Base-by-base conservation (phyloP, 2,113 vertebrate species). In the Nothocercus julius region DNA sequence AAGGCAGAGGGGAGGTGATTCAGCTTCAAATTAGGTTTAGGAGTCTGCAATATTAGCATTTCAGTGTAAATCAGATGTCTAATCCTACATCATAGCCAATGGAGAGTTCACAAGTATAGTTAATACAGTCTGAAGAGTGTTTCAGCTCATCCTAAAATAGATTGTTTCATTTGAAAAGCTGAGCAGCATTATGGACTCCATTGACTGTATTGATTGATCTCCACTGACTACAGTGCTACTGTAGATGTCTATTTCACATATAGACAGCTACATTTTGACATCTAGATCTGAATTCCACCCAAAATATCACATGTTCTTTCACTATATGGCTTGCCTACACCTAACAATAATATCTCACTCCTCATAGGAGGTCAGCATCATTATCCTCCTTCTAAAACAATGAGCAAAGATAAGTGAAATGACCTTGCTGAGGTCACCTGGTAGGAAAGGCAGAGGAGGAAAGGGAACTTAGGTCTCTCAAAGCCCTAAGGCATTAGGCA, bases 381-480 rank as follows among this genome's bases (percentile, higher is more conserved):
- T 76, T 25, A 92, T 7, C 24, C 38, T 61, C 6, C 3, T 62
- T 49, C 30, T 28, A 63, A 4, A 2, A 25, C 8, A 47, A 59
- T 30, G 5, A 87, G 18, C 13, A 75, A 64, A 82, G 25, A 11
- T 30, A 85, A 66, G 24, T 36, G 21, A 88, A 88, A 88, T 34
- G 1, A 67, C 7, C 8, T 81, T 51, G 28, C 21, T 8, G 18
- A 67, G 30, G 21, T 67, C n/a, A 59, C 16, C 4, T 1, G 0
- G 14, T 47, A 36, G 42, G 36, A 66, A 80, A 30, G 11, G 15
- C 44, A 54, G 38, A 69, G 44, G 15, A 67, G 3, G 14, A 69
- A 59, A 70, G 61, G 36, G 17, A 93, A 78, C 6, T 1, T 8
- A 28, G 24, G 2, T 61, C n/a, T 86, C 30, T 9, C 30, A 5